Evolutionary conservation across 2,797 vertebrate genomes (phyloP), one percentile per base, ranked within the genome.

Genomic region (Argyrosomus regius): DNA sequence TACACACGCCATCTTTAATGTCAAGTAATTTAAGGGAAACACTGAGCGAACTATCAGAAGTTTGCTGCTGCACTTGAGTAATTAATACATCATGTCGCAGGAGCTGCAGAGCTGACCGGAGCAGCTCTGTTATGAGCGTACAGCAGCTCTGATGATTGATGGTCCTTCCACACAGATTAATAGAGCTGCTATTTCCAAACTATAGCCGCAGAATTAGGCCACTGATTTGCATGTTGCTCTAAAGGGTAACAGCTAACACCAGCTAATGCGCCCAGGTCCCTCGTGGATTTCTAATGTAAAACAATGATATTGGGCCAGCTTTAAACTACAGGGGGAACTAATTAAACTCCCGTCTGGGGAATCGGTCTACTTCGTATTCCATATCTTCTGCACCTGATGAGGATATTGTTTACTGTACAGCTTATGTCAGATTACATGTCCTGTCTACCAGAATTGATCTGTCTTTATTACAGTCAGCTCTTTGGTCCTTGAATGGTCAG

Each of bases 211-310:
- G 76, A 89, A 85, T 78, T 45, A 78, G 73, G 84, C 72, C 75
- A 41, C 77, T 80, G 77, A 84, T 89, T 84, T 83, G 80, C 78
- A 88, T 82, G 76, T 80, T 84, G 67, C 59, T 80, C 39, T 48
- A 81, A 87, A 86, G 61, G 63, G 41, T 71, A 82, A 75, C 60
- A 22, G 53, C 63, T 49, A 67, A 81, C 75, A 49, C 14, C 61
- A 41, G 75, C 59, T 71, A 68, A 84, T 68, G 35, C 3, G 10
- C 17, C 5, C 49, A 11, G 14, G 26, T 81, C 79, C 72, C 61
- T 20, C 3, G 18, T 66, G 69, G 63, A 46, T 66, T 66, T 24
- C 35, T 57, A 9, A n/a, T 53, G n/a, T 61, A 62, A 60, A 72
- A 48, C 45, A 18, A 69, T 13, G 3, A 48, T 43, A 60, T 31